phyloP scores from a whole-genome alignment of 1,140 invertebrate species.

The Linepithema humile region DNA sequence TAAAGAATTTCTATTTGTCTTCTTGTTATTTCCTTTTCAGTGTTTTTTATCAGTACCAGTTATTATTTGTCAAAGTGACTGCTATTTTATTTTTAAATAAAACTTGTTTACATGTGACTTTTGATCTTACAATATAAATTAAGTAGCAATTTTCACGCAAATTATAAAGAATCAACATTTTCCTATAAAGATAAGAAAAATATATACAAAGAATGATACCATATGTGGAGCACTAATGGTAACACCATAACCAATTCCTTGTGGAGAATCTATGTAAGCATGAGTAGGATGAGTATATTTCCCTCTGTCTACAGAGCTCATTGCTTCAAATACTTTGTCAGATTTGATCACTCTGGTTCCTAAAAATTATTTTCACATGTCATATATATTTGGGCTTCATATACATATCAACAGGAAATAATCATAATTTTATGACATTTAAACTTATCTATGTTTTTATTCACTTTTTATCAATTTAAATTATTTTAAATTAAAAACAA shows the following conservation, averaged over 20 bases:
- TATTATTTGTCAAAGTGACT: not conserved
- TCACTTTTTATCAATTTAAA: too few species aligned
- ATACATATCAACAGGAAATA: not conserved
- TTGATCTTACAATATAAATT: not conserved
- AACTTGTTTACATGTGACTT: not conserved
- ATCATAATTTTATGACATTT: not conserved
- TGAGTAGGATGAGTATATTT: conserved; percentile 89
- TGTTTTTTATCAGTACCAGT: not conserved
- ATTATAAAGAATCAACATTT: not conserved
- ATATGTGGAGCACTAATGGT: conserved; percentile 99
- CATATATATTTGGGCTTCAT: not conserved
- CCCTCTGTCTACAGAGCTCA: conserved; percentile 94
- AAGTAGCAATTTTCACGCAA: not conserved
- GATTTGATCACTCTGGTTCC: conserved; percentile 94
- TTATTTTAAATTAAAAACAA: too few species aligned
- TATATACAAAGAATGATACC: conserved; percentile 86
- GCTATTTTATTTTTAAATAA: not conserved
- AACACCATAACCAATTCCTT: conserved; percentile 94
- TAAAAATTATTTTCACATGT: conserved; percentile 82
- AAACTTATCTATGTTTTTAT: not conserved
- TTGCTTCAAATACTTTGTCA: conserved; percentile 91
- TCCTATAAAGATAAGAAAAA: conserved; percentile 13
- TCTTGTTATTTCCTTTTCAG: conserved; percentile 31
- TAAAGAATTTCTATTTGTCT: conserved; percentile 75
- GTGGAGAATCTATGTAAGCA: conserved; percentile 96